phyloP scores from a whole-genome alignment of 1,140 invertebrate species.

The Papilio xuthus region DNA sequence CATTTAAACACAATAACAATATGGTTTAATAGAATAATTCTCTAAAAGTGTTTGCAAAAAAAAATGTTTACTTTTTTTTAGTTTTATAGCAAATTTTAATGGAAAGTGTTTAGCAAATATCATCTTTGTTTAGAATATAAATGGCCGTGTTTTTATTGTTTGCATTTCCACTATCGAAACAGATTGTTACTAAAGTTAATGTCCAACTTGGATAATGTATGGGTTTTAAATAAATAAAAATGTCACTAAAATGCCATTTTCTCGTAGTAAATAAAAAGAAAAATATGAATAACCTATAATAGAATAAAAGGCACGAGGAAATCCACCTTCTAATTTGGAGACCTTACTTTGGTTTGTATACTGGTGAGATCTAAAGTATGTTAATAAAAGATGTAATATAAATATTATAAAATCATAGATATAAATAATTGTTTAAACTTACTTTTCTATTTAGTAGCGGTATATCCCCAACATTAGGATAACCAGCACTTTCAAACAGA shows the following conservation, averaged over 20 bases:
- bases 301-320: not conserved
- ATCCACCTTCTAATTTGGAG: not conserved
- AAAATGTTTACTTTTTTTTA: too few relatives aligned
- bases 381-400: too few relatives aligned
- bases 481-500: conserved; percentile 50
- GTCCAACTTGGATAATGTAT: too few relatives aligned
- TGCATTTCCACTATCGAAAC: too few relatives aligned
- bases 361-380: not conserved
- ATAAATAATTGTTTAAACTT: conserved; percentile 8
- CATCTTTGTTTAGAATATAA: not conserved
- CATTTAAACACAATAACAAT: not conserved
- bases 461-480: conserved; percentile 58
- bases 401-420: too few relatives aligned
- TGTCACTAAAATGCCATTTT: too few relatives aligned
- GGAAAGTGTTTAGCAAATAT: not conserved
- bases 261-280: not conserved
- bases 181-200: too few relatives aligned
- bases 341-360: not conserved
- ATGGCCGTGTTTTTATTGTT: not conserved
- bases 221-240: too few relatives aligned
- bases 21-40: not conserved
- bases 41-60: not conserved
- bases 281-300: not conserved
- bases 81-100: too few relatives aligned
- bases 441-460: conserved; percentile 65